phyloP scores from a whole-genome alignment of 1,140 invertebrate species.

The Ganaspis sp. region DNA sequence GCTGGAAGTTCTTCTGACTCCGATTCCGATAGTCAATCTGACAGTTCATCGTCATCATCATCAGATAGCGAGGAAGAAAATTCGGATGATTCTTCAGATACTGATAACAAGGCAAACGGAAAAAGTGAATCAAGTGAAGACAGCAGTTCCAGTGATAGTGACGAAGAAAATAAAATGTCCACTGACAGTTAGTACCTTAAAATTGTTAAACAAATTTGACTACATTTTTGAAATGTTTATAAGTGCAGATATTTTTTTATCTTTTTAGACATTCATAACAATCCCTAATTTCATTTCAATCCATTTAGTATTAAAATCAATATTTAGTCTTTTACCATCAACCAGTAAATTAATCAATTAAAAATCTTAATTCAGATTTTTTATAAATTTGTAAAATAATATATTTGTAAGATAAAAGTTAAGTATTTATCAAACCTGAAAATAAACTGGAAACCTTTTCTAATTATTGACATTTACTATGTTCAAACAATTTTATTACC shows the following conservation, averaged over 20 bases:
- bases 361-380: background rate
- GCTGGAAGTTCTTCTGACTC: slow-evolving; percentile 71
- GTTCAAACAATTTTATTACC: no score
- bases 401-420: background rate
- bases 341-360: no score
- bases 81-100: slow-evolving; percentile 62
- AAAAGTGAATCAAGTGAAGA: slow-evolving; percentile 60
- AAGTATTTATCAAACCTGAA: background rate
- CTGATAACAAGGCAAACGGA: slow-evolving; percentile 61
- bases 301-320: no score
- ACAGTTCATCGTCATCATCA: slow-evolving; percentile 67
- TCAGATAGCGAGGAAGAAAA: slow-evolving; percentile 64
- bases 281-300: no score
- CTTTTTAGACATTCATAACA: background rate
- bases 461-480: background rate
- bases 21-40: slow-evolving; percentile 71
- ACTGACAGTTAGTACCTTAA: background rate
- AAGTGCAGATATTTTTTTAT: background rate
- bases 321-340: no score
- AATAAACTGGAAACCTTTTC: background rate
- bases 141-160: slow-evolving; percentile 65
- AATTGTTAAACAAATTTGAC: background rate
- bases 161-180: slow-evolving; percentile 56
- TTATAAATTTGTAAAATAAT: background rate
- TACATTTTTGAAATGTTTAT: background rate